A percentile compares a stretch with the other conserved stretches of the same genome.
phyloP scores from a whole-genome alignment of 2,113 vertebrate species.

The Scomber colias region DNA sequence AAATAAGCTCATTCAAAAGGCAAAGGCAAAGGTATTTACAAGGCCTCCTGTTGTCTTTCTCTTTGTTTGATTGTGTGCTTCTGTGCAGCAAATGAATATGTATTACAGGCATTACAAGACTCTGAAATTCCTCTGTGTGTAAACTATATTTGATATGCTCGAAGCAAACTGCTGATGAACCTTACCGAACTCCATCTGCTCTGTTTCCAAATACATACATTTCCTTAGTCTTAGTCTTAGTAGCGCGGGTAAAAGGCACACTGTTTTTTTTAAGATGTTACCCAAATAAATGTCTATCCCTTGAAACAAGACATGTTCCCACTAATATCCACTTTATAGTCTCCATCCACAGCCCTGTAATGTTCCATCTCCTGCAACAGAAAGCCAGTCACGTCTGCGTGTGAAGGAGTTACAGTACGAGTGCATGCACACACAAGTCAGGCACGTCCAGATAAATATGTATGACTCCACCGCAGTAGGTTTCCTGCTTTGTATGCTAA shows the following conservation, averaged over 20 bases:
- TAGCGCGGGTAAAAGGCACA: slow-evolving; percentile 7
- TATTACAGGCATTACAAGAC: slow-evolving; percentile 47
- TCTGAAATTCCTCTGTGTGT: slow-evolving; percentile 60
- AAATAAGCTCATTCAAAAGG: slow-evolving; percentile 44
- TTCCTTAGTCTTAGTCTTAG: slow-evolving; percentile 10
- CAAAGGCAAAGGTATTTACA: slow-evolving; percentile 54
- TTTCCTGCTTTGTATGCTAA: slow-evolving; percentile 84
- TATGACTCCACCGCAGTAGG: slow-evolving; percentile 71
- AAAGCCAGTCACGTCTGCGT: slow-evolving; percentile 42
- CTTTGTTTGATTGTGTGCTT: slow-evolving; percentile 61
- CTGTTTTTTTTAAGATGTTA: slow-evolving; percentile 44
- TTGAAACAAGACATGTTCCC: slow-evolving; percentile 34
- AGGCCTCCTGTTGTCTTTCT: slow-evolving; percentile 54
- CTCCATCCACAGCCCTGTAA: slow-evolving; percentile 4
- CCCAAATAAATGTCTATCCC: slow-evolving; percentile 43
- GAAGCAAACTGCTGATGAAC: slow-evolving; percentile 68
- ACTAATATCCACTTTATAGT: slow-evolving; percentile 46
- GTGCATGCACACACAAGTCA: slow-evolving; percentile 54
- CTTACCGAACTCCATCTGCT: slow-evolving; percentile 74
- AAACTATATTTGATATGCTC: slow-evolving; percentile 67
- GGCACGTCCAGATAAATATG: slow-evolving; percentile 79
- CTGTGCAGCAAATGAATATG: slow-evolving; percentile 65
- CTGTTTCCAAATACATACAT: slow-evolving; percentile 36
- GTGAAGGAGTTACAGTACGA: slow-evolving; percentile 63
- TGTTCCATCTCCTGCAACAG: slow-evolving; percentile 25